These are phyloP conservation scores for Tetragonula clypearis DNA, from an alignment of 1,140 invertebrate genomes.

Conservation along the genomic window DNA sequence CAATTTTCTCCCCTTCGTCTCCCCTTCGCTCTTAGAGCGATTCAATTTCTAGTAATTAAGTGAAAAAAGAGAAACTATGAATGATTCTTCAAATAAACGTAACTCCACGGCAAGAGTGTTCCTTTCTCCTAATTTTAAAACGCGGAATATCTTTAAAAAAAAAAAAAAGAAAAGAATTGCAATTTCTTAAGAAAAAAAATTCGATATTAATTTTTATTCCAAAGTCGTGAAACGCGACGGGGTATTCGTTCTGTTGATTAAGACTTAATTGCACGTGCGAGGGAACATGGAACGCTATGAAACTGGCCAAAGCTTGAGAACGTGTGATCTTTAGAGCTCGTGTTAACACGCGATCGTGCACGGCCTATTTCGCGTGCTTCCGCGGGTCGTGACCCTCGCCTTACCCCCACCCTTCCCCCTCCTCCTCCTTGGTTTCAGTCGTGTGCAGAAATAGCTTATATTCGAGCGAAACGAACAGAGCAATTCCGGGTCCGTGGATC, in stretches of 20 bases:
- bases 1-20: too few relatives aligned
- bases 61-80: too few relatives aligned
- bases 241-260: neutral
- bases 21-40: too few relatives aligned
- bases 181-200: too few relatives aligned
- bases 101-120: neutral
- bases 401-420: neutral
- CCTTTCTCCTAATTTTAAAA: too few relatives aligned
- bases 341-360: conserved; percentile 26
- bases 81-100: neutral
- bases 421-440: neutral
- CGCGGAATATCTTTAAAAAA: too few relatives aligned
- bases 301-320: neutral
- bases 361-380: conserved; percentile 36
- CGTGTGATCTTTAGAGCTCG: conserved; percentile 26
- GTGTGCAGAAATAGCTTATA: neutral
- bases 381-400: conserved; percentile 18
- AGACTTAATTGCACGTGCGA: neutral
- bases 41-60: too few relatives aligned
- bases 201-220: neutral
- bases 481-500: neutral
- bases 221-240: neutral
- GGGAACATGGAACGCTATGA: neutral
- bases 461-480: neutral
- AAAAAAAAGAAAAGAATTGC: neutral